Percentiles rank a stretch among this genome's conserved stretches.
These are phyloP conservation scores for Pterostichus niger DNA, from an alignment of 2,888 invertebrate genomes.

Conservation along the genomic window DNA sequence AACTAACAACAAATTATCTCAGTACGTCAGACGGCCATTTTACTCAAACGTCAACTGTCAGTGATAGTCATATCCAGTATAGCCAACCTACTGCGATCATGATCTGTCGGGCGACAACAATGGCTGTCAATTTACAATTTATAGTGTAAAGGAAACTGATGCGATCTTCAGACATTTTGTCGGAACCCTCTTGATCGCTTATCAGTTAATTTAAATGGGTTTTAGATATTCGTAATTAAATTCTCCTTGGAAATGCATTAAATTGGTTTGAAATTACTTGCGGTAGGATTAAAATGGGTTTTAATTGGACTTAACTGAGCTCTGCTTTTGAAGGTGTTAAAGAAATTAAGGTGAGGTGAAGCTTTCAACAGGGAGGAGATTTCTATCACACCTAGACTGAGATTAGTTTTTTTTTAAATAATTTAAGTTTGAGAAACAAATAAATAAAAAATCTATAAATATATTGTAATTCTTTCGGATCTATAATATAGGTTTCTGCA, in stretches of 20 bases:
- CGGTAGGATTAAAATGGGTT: conserved; percentile 42
- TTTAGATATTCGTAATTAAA: conserved; percentile 44
- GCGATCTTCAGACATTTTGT: conserved; percentile 41
- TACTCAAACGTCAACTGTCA: not conserved
- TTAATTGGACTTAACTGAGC: conserved; percentile 37
- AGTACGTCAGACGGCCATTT: not conserved
- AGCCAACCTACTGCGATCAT: conserved; percentile 9
- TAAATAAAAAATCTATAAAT: no score
- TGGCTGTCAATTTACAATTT: conserved; percentile 52
- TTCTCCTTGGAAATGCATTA: conserved; percentile 48
- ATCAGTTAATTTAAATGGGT: conserved; percentile 52
- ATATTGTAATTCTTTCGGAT: no score
- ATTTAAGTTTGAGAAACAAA: not conserved
- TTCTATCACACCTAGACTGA: conserved; percentile 13
- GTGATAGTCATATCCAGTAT: conserved; percentile 11
- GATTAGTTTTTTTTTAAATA: not conserved
- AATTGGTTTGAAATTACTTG: conserved; percentile 53
- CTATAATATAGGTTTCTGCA: no score
- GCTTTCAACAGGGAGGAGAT: not conserved
- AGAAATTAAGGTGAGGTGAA: conserved; percentile 27
- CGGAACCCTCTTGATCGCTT: conserved; percentile 35
- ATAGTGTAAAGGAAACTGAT: conserved; percentile 40
- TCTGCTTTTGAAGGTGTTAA: conserved; percentile 19
- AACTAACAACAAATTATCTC: no score
- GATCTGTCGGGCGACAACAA: conserved; percentile 6